Percentiles rank a stretch among this genome's conserved stretches.
Evolutionary conservation across 2,797 vertebrate species (phyloP).

Genomic region (Lithobates sylvaticus): DNA sequence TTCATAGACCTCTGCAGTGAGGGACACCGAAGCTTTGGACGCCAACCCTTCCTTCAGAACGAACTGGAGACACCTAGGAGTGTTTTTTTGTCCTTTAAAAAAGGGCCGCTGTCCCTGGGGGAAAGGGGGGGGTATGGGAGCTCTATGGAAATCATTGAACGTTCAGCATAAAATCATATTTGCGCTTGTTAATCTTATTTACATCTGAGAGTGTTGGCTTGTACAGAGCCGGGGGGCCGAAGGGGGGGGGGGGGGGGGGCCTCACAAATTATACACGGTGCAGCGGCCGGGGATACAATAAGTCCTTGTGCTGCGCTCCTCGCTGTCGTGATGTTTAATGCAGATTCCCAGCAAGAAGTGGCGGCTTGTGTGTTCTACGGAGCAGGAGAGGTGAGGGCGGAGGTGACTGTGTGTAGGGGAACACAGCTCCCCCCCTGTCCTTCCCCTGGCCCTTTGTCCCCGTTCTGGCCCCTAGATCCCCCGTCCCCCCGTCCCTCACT

Average conservation of each 20-base stretch:
- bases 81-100: not conserved
- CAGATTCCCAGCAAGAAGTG: slow-evolving; percentile 3
- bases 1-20: not conserved
- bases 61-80: not conserved
- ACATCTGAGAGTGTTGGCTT: slow-evolving; percentile 5
- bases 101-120: not conserved
- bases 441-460: not conserved
- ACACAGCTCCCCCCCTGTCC: not conserved
- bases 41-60: not conserved
- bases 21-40: not conserved
- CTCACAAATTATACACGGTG: slow-evolving; percentile 1
- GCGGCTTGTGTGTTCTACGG: not conserved
- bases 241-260: no score
- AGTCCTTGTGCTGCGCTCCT: not conserved
- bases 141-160: slow-evolving; percentile 5
- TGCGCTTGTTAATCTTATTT: slow-evolving; percentile 7
- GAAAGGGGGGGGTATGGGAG: not conserved
- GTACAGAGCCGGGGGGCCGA: not conserved
- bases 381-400: not conserved
- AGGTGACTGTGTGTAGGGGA: not conserved
- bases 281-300: not conserved
- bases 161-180: slow-evolving; percentile 10
- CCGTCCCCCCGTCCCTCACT: no score
- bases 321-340: not conserved
- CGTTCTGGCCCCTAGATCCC: not conserved